A percentile compares a stretch with the other conserved stretches of the same genome.
Conservation (phyloP, 2,797 vertebrate species). For the Lutjanus campechanus region DNA sequence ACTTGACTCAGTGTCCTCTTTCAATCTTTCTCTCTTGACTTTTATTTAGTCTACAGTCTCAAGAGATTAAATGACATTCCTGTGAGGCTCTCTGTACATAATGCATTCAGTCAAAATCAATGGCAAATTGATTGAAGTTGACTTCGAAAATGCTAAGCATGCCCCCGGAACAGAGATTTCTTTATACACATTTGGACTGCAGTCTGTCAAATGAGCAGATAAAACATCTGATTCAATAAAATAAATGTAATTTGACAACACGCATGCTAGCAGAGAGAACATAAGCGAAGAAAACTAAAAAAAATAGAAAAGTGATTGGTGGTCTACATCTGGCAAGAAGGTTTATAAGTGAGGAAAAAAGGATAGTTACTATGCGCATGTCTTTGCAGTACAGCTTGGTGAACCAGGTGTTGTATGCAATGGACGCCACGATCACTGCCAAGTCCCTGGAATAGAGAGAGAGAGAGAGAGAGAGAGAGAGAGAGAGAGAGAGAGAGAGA, state of each 20-base stretch:
- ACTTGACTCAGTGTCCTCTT: conserved; percentile 9
- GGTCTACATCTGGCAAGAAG: conserved; percentile 31
- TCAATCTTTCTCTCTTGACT: conserved; percentile 6
- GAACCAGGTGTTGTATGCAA: conserved; percentile 96
- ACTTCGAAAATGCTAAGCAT: neutral
- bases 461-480: no score
- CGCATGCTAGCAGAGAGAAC: neutral
- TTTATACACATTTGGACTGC: conserved; percentile 11
- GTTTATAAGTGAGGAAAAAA: conserved; percentile 32
- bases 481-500: no score
- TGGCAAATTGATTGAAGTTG: neutral
- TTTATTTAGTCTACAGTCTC: neutral
- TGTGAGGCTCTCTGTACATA: neutral
- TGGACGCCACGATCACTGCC: conserved; percentile 92
- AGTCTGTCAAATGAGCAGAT: conserved; percentile 1
- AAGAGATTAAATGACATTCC: conserved; percentile 1
- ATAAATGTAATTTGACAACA: conserved; percentile 28
- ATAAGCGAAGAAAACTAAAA: neutral
- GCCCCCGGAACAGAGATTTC: conserved; percentile 4
- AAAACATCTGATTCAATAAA: conserved; percentile 7
- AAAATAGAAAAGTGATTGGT: conserved; percentile 4
- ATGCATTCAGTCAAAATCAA: conserved; percentile 9
- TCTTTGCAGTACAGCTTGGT: conserved; percentile 94
- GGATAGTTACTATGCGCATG: conserved; percentile 89
- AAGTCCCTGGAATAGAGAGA: conserved; percentile 87